Base-by-base conservation (phyloP, 2,113 vertebrate genomes). In the Elephas maximus region DNA sequence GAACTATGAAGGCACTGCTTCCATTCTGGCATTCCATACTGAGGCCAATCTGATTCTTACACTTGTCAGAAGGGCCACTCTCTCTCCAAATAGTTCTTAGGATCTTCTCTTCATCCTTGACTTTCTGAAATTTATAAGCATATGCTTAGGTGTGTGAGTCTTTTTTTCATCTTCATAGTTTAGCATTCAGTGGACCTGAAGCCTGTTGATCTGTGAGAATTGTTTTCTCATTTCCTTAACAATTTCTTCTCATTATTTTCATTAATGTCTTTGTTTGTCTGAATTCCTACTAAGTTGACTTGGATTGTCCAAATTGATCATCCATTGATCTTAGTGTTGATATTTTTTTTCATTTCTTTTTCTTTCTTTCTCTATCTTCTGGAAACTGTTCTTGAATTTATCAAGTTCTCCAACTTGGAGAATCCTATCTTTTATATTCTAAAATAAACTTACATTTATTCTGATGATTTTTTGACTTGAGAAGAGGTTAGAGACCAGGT, bases 71-170 rank as follows among this genome's bases (percentile, higher is more conserved):
- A 23, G 37, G 24, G 20, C 1, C 2, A 8, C 21, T 67, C 73
- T 53, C 48, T 57, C 85, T 57, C 45, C 10, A 65, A 62, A 24
- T 6, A 23, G 87, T 18, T 33, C n/a, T 69, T 18, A n/a, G 20
- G 7, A 9, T 23, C 62, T 28, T 51, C 24, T 62, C 71, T 28
- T 57, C 45, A 30, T 73, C 8, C 17, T 1, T 0, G 20, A 30
- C 17, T 11, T 24, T 20, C 53, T 57, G 1, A n/a, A 20, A 17
- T 0, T 45, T 48, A 15, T 12, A 44, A 62, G 62, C 6, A 33
- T 1, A 9, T 2, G 30, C 14, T 44, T 12, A 24, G 2, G 30
- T 12, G 48, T 4, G 28, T 7, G 6, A 33, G 2, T 6, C 30
- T 44, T 8, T 28, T 44, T 21, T 41, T 26, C 0, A 41, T 14